Base-by-base conservation (phyloP, 2,888 invertebrate genomes). In the Drosophila limbata region DNA sequence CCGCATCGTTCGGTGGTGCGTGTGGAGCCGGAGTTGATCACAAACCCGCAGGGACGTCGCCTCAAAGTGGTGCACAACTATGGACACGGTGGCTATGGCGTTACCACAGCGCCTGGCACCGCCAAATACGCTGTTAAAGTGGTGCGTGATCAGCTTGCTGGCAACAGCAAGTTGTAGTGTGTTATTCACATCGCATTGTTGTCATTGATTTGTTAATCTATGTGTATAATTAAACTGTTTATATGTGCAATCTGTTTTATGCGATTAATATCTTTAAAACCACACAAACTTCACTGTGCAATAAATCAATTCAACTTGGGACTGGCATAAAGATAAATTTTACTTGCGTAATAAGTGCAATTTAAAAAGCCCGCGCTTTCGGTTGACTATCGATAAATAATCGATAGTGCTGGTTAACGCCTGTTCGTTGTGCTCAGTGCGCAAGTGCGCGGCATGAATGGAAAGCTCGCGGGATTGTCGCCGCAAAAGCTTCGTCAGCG, bases 11-110 rank as follows among this genome's bases (percentile, higher is more conserved):
- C 94, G 85, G 93, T 95, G 42, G 91, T 96, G 21, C 93, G 97
- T 81, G 95, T 98, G 73, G 97, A 96, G 87, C 92, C 93, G 0
- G 96, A 96, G 89, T 13, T 93, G 4, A 57, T 93, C 0, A 86
- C 75, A 1, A 87, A 79, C 52, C 73, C 91, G 11, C 75, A 81
- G 19, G 94, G 94, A 1, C 91, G 93, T 75, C 93, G 91, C 73
- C 71, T 93, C 0, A 94, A 95, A 93, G 94, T 98, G 35, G 95
- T 98, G 6, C 98, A 99, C 91, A 97, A 98, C 92, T 98, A 98
- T 90, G 98, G 98, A 0, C 98, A 98, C 91, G 98, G 98, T 0
- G 98, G 98, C 0, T 98, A 98, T 91, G 98, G 98, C 0, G 96
- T 98, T 0, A 96, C 96, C 68, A 95, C 97, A 39, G 96, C 97